Evolutionary conservation across 2,797 vertebrate genomes (phyloP), one percentile per base, ranked within the genome.

Genomic region (Odontamblyopus rebecca): DNA sequence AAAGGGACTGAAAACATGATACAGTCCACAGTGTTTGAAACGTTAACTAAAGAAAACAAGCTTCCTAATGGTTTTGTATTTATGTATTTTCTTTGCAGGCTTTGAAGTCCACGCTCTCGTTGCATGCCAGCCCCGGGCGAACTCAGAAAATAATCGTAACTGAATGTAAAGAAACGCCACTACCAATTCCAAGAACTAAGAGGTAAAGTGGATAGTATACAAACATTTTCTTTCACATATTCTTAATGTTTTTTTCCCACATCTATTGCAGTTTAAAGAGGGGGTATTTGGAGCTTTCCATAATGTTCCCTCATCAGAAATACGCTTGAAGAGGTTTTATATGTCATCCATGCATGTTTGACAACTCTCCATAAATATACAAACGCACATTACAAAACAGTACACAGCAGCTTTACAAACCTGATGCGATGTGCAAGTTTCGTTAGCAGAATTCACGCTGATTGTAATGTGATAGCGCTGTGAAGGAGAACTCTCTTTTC

Each of bases 41-140:
- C 90, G 89, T 90, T 91, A 93, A 92, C 86, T 92, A 80, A 91
- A 92, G 86, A 92, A 91, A 94, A 93, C 91, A 93, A 89, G 85
- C 86, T 26, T 72, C 75, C 90, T 92, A 92, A 94, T 93, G 89
- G 88, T 88, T 92, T 92, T 88, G 86, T 90, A 92, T 92, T 92
- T 93, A 92, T 92, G 86, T 92, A 90, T 93, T 93, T 94, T 92
- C 90, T 89, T 93, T 91, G 79, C 75, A 78, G 68, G 64, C 89
- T 93, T 93, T 94, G 92, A 93, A 91, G 91, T 91, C 75, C 48
- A 72, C 80, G 78, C 83, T 76, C 74, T 64, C 29, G 50, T 85
- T 86, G 86, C 83, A 78, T 85, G 85, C 86, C 77, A 73, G 81
- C 78, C 79, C 72, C 60, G 73, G 81, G 86, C 81, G 75, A 77